A percentile compares a stretch with the other conserved stretches of the same genome.
Evolutionary conservation across 2,888 invertebrate genomes (phyloP).

Genomic region (Melanostoma scalare): DNA sequence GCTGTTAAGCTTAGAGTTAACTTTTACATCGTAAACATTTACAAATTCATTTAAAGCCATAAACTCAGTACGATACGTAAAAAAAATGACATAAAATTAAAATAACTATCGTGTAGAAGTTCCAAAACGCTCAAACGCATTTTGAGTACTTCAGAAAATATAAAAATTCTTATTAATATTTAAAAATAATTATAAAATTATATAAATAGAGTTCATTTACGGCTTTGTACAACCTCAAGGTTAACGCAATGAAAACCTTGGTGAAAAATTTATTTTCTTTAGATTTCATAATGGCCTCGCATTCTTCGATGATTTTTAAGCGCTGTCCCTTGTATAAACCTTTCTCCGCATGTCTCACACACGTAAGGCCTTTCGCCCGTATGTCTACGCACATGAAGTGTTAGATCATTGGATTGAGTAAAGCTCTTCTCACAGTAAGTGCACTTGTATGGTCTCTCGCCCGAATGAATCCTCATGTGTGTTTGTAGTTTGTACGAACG

Average conservation of each 20-base stretch:
- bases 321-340: conserved; percentile 85
- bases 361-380: conserved; percentile 83
- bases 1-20: no score
- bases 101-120: no score
- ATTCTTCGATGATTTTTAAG: conserved; percentile 86
- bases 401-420: conserved; percentile 88
- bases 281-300: conserved; percentile 75
- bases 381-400: conserved; percentile 87
- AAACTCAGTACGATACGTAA: no score
- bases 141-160: no score
- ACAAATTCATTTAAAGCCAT: no score
- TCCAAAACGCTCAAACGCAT: no score
- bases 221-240: conserved; percentile 17
- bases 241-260: background rate
- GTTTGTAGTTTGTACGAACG: conserved; percentile 85
- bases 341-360: conserved; percentile 74
- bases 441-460: conserved; percentile 85
- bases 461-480: conserved; percentile 85
- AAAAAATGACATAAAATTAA: no score
- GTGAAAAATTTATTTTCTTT: conserved; percentile 29
- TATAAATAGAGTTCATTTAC: background rate
- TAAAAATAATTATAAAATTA: no score
- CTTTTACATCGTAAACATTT: no score
- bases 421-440: conserved; percentile 83
- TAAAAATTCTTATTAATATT: no score